Conservation (phyloP, 2,888 invertebrate genomes). For the Eueremaeus valkanovi region DNA sequence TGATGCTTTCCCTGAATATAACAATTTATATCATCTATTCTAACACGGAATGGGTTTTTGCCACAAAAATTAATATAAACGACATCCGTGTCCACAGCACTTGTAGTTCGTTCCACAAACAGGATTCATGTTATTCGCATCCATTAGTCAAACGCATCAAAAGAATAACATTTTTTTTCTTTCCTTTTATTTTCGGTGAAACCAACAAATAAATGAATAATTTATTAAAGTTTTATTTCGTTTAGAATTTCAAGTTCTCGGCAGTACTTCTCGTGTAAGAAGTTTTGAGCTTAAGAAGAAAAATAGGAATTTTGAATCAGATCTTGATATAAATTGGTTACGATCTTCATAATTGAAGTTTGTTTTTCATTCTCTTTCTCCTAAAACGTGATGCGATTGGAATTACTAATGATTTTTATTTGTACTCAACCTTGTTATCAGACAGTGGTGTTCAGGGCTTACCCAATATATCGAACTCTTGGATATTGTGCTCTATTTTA, state of each 20-base stretch:
- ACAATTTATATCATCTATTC: background rate
- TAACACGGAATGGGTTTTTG: background rate
- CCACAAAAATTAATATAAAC: background rate
- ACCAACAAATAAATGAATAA: constrained; percentile 13
- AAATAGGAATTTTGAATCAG: no score
- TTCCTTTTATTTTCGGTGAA: no score
- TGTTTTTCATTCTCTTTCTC: background rate
- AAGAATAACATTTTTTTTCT: background rate
- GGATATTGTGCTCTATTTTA: no score
- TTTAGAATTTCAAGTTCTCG: background rate
- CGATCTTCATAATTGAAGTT: background rate
- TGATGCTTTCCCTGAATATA: background rate
- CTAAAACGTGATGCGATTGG: background rate
- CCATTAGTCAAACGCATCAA: background rate
- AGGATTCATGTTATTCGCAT: background rate
- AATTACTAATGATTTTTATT: background rate
- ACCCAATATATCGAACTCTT: no score
- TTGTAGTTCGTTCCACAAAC: background rate
- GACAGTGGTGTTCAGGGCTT: no score
- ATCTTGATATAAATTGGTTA: background rate
- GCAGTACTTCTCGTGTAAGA: background rate
- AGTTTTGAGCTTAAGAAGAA: no score
- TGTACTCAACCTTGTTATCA: background rate
- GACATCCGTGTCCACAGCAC: background rate
- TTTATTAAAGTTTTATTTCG: background rate